Evolutionary conservation across 2,888 invertebrate species (phyloP).

Genomic region (Camptogramma bilineatum): DNA sequence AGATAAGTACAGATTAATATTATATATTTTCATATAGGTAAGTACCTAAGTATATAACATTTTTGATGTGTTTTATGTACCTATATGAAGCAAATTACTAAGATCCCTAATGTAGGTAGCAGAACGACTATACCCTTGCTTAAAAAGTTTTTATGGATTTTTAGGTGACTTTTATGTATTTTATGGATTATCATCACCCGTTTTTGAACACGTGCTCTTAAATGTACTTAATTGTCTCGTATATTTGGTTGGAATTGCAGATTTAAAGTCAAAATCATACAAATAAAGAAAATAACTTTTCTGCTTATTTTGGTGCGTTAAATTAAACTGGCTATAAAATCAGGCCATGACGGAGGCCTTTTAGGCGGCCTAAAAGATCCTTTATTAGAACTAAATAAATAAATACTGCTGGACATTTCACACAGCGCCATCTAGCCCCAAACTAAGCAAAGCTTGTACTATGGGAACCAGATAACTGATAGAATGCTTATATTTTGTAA

Average conservation of each 20-base stretch:
- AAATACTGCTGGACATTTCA: too few relatives aligned
- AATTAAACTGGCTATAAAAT: background rate
- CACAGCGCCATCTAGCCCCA: too few relatives aligned
- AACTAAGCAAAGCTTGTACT: too few relatives aligned
- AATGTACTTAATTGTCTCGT: conserved; percentile 1
- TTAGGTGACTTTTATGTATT: conserved; percentile 23
- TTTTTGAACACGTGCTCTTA: conserved; percentile 2
- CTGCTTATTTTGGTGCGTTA: background rate
- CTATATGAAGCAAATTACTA: conserved; percentile 9
- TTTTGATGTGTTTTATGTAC: too few relatives aligned
- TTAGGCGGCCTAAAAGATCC: too few relatives aligned
- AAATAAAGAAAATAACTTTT: background rate
- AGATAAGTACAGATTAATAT: too few relatives aligned
- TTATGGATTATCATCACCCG: conserved; percentile 17
- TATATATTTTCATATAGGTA: too few relatives aligned
- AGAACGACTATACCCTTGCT: background rate
- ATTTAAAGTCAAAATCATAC: background rate
- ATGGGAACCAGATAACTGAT: too few relatives aligned
- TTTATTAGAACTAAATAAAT: too few relatives aligned
- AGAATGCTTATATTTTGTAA: too few relatives aligned
- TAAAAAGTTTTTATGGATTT: conserved; percentile 19
- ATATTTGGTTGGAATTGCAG: background rate
- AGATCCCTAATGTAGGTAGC: conserved; percentile 4
- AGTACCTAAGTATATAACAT: too few relatives aligned
- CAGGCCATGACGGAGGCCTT: too few relatives aligned